These are phyloP conservation scores for Thermophis baileyi DNA, from an alignment of 2,113 vertebrate species.

Conservation along the genomic window DNA sequence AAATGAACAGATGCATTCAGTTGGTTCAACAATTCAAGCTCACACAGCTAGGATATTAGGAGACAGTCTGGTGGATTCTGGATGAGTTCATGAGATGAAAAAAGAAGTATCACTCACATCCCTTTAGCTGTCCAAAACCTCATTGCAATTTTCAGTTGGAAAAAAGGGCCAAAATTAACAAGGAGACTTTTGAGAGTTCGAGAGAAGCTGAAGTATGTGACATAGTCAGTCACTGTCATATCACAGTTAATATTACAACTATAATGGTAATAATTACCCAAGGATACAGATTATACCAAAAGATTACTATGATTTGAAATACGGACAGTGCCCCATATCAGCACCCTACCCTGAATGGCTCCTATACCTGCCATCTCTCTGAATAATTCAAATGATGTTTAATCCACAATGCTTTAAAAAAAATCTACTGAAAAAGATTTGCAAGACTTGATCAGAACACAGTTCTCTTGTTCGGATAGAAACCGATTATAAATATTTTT, in stretches of 20 bases:
- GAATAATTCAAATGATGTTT: neutral
- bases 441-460: neutral
- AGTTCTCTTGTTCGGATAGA: neutral
- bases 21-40: neutral
- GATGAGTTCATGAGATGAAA: neutral
- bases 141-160: neutral
- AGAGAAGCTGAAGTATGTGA: neutral
- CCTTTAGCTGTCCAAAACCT: neutral
- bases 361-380: neutral
- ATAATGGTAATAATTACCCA: neutral
- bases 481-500: neutral
- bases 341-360: neutral
- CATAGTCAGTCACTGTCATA: neutral
- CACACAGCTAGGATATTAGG: neutral
- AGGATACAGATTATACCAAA: too few relatives aligned
- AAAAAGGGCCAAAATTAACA: neutral
- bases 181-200: neutral
- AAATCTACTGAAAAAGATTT: neutral
- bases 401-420: neutral
- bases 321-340: neutral
- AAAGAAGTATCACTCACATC: neutral
- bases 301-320: neutral
- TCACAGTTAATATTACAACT: neutral
- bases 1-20: neutral
- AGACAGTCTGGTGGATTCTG: neutral